Base-by-base conservation (phyloP, 2,888 invertebrate genomes). In the Agrilus mali region DNA sequence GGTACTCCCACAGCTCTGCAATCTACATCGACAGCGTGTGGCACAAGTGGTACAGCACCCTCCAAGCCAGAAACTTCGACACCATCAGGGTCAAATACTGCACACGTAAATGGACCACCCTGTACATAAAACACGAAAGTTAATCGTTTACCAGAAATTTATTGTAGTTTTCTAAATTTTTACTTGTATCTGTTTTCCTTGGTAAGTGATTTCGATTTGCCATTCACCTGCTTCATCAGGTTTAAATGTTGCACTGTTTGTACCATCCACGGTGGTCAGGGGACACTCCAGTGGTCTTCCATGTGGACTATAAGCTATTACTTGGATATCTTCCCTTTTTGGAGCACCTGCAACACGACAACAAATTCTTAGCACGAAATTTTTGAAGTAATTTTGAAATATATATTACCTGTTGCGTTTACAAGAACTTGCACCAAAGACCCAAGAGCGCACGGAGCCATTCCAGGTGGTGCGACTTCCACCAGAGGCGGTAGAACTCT, bases 201-300 rank as follows among this genome's bases (percentile, higher is more conserved):
- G 93, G 65, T 96, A 96, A 31, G 88, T 83, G 50, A 97, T 94
- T 50, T 89, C 89, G 44, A 98, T 94, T 55, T 87, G 83, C 96
- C 96, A 97, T 59, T 92, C 89, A 44, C 96, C 97, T 33, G 93
- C 86, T 70, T 97, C 96, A 56, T 93, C 89, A 0, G 97, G 97
- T 61, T 94, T 90, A 67, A 97, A 97, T 56, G 90, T 94, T 51
- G 96, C 94, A 53, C 89, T 88, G 61, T 93, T 94, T 42, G 89
- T 87, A 43, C 88, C 90, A 37, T 85, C 83, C n/a, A 84, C 80
- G 49, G 85, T 84, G 36, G 81, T 82, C n/a, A 89, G 81, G 0
- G 88, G 87, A 62, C 89, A 86, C 47, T 79, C 75, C 43, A 87
- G 75, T 0, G 84, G 78, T 37, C 86, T 77, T 12, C 93, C 93